Conservation (phyloP, 2,888 invertebrate genomes). For the Nemotelus nigrinus region DNA sequence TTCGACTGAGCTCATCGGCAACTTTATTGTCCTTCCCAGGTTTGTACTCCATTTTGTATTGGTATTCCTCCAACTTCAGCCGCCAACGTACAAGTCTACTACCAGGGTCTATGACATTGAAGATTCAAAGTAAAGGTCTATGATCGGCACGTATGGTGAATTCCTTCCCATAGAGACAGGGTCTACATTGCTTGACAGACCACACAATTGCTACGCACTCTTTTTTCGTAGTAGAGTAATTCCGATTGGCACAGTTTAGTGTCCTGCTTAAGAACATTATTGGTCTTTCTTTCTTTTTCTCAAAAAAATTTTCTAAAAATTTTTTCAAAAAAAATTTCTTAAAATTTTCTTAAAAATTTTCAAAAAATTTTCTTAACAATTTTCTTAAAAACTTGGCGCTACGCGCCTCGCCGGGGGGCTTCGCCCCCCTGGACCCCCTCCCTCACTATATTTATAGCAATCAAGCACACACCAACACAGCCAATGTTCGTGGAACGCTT, state of each 20-base stretch:
- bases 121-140: not conserved
- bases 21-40: conserved; percentile 47
- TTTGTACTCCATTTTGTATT: conserved; percentile 53
- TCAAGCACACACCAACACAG: too few relatives aligned
- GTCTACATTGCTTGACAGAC: conserved; percentile 53
- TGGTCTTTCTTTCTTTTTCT: too few relatives aligned
- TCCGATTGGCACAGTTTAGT: not conserved
- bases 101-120: not conserved
- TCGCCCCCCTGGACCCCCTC: too few relatives aligned
- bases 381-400: too few relatives aligned
- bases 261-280: not conserved
- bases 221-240: conserved; percentile 27
- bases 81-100: conserved; percentile 55
- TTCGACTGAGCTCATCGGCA: conserved; percentile 49
- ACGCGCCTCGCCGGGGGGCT: too few relatives aligned
- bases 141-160: not conserved
- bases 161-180: conserved; percentile 26
- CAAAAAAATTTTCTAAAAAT: too few relatives aligned
- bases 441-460: too few relatives aligned
- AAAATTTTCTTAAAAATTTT: too few relatives aligned
- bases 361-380: too few relatives aligned
- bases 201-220: conserved; percentile 54
- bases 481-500: too few relatives aligned
- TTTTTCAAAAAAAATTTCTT: too few relatives aligned
- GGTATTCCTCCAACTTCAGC: conserved; percentile 54